Conservation (phyloP, 2,797 vertebrate species). For the Girardinus metallicus region DNA sequence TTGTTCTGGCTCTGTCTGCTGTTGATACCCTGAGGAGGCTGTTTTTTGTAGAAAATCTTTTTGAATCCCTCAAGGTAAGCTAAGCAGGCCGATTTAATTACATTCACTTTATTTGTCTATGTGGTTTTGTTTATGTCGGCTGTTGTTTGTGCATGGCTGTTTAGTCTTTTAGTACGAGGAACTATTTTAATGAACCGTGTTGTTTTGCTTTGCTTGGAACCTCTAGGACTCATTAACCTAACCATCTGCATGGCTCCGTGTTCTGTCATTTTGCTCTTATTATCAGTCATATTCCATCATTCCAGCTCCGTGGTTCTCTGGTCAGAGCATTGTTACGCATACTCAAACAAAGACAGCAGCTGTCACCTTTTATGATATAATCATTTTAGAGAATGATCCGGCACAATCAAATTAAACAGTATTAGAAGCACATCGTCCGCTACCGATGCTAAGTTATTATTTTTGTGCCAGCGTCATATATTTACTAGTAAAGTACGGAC, state of each 20-base stretch:
- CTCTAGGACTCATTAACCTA: constrained; percentile 34
- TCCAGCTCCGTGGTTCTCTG: constrained; percentile 5
- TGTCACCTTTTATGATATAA: constrained; percentile 28
- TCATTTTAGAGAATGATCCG: constrained; percentile 6
- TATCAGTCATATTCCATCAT: constrained; percentile 25
- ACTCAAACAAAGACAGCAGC: constrained; percentile 13
- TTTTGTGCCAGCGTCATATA: not conserved
- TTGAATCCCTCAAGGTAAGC: constrained; percentile 90
- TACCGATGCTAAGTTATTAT: not conserved
- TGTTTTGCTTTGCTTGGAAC: constrained; percentile 10
- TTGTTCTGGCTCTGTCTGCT: constrained; percentile 73
- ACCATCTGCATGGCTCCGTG: constrained; percentile 4
- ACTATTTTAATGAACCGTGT: constrained; percentile 8
- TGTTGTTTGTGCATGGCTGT: not conserved
- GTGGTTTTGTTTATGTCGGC: constrained; percentile 6
- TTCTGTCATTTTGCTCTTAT: constrained; percentile 20
- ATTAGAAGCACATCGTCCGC: not conserved
- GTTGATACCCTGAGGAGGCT: constrained; percentile 83
- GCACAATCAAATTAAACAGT: constrained; percentile 4
- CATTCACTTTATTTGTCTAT: not conserved
- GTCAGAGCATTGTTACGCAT: constrained; percentile 19
- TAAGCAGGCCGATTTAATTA: not conserved
- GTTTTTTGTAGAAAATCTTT: constrained; percentile 85
- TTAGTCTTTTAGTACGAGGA: not conserved
- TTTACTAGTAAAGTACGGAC: not conserved